Evolutionary conservation across 2,797 vertebrate genomes (phyloP).

Genomic region (Sternotherus odoratus): DNA sequence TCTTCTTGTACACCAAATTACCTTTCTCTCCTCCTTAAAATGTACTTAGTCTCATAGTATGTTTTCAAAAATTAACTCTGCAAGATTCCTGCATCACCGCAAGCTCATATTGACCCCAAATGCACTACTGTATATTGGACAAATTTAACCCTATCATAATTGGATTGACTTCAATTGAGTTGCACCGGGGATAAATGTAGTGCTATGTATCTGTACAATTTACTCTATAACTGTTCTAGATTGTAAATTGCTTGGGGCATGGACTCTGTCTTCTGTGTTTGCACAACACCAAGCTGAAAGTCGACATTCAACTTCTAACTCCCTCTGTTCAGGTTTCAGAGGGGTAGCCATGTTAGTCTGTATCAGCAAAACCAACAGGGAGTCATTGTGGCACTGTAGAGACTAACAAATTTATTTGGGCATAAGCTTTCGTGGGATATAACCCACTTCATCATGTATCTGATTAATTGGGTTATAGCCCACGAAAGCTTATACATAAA

Average conservation of each 20-base stretch:
- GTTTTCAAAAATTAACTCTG: conserved; percentile 24
- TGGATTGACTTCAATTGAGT: not conserved
- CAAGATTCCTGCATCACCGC: not conserved
- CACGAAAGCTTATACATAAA: too few species aligned
- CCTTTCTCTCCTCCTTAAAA: conserved; percentile 32
- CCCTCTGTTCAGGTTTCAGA: not conserved
- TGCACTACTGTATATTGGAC: not conserved
- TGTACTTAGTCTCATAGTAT: not conserved
- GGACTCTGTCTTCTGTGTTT: not conserved
- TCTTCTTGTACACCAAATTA: not conserved
- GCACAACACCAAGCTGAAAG: not conserved
- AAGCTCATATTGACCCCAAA: not conserved
- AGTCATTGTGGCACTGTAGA: too few species aligned
- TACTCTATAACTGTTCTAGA: not conserved
- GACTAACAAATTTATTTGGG: too few species aligned
- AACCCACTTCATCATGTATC: too few species aligned
- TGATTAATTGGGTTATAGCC: too few species aligned
- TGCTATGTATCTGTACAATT: not conserved
- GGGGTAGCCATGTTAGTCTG: too few species aligned
- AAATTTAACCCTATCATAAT: conserved; percentile 11
- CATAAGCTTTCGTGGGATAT: too few species aligned
- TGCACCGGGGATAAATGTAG: not conserved
- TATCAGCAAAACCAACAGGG: too few species aligned
- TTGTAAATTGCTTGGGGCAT: not conserved
- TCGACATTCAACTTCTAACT: conserved; percentile 8